A percentile compares a stretch with the other conserved stretches of the same genome.
Conservation (phyloP, 1,140 invertebrate genomes). For the Achroia grisella region DNA sequence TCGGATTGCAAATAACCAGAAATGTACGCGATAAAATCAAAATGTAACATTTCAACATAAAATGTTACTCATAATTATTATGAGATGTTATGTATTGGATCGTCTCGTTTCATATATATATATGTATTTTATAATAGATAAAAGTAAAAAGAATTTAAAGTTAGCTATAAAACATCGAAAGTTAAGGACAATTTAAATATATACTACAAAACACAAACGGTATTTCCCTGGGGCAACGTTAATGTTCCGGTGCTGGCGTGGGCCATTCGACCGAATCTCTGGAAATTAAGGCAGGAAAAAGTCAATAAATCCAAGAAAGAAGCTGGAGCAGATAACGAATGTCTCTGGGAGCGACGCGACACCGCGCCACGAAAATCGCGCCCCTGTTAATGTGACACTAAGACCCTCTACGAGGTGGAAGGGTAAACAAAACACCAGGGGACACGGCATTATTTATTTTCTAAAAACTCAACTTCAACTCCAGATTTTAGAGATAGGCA, state of each 20-base stretch:
- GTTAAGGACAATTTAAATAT: conserved; percentile 51
- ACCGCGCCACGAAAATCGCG: conserved; percentile 24
- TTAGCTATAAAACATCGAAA: neutral
- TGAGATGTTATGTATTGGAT: too few species aligned
- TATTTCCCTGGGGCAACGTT: conserved; percentile 62
- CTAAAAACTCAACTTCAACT: conserved; percentile 4
- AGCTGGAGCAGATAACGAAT: conserved; percentile 52
- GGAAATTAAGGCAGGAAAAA: conserved; percentile 66
- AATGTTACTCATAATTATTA: too few species aligned
- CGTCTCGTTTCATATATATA: too few species aligned
- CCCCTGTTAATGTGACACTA: conserved; percentile 49
- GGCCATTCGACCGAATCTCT: conserved; percentile 66
- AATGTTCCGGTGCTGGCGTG: conserved; percentile 59
- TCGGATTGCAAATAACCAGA: too few species aligned
- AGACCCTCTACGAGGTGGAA: conserved; percentile 23
- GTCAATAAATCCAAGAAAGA: conserved; percentile 60
- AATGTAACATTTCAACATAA: too few species aligned
- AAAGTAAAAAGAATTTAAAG: too few species aligned
- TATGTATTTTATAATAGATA: too few species aligned
- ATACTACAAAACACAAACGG: conserved; percentile 54
- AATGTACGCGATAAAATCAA: too few species aligned
- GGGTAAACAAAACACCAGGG: conserved; percentile 22
- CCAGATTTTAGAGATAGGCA: conserved; percentile 8
- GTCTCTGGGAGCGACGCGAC: conserved; percentile 36
- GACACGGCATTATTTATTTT: conserved; percentile 11